phyloP scores from a whole-genome alignment of 2,888 invertebrate species.

The Drosophila demipolita region DNA sequence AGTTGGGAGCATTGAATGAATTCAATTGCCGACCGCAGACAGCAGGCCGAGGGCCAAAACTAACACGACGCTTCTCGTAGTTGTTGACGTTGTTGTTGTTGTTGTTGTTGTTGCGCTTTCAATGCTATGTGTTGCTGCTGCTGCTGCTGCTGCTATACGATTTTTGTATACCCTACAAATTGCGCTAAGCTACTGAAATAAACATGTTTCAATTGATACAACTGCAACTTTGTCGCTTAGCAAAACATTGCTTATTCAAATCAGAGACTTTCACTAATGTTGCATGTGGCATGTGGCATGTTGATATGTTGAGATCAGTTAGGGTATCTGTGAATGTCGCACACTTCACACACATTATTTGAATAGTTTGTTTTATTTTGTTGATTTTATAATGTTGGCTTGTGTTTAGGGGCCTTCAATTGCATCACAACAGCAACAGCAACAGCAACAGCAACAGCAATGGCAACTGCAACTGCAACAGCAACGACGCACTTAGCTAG shows the following conservation, averaged over 20 bases:
- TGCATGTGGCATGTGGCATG: not conserved
- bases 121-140: slow-evolving; percentile 11
- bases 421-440: slow-evolving; percentile 48
- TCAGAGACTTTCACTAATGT: not conserved
- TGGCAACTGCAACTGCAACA: slow-evolving; percentile 12
- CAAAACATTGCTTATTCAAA: not conserved
- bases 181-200: not conserved
- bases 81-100: slow-evolving; percentile 49
- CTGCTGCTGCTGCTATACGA: slow-evolving; percentile 17
- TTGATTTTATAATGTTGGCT: slow-evolving; percentile 62
- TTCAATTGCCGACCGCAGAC: slow-evolving; percentile 79
- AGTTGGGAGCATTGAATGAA: slow-evolving; percentile 57
- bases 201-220: not conserved
- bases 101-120: slow-evolving; percentile 8
- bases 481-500: slow-evolving; percentile 55
- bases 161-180: slow-evolving; percentile 33
- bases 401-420: slow-evolving; percentile 59
- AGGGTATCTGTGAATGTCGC: slow-evolving; percentile 26
- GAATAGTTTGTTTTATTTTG: slow-evolving; percentile 30
- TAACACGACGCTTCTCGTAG: slow-evolving; percentile 62
- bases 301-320: not conserved
- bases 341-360: slow-evolving; percentile 11
- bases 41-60: slow-evolving; percentile 60
- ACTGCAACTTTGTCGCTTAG: not conserved
- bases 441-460: not conserved